Evolutionary conservation across 2,113 vertebrate species (phyloP).

Genomic region (Vanacampus margaritifer): DNA sequence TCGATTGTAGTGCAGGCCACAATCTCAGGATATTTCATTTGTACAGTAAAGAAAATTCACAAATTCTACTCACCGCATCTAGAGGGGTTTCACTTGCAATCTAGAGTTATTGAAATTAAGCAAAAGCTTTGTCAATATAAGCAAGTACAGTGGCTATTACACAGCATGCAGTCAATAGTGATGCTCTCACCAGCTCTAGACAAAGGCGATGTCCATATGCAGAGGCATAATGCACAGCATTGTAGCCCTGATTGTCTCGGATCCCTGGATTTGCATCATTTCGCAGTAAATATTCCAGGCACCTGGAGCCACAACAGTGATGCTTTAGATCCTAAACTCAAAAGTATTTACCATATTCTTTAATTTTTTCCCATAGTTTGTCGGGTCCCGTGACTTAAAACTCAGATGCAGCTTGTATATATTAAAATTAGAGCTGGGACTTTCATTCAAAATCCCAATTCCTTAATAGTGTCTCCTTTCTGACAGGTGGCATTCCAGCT

Average conservation of each 20-base stretch:
- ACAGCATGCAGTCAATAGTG: background rate
- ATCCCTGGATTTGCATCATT: slow-evolving; percentile 98
- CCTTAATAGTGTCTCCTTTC: too few species aligned
- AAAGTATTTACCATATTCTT: slow-evolving; percentile 10
- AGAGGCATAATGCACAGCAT: slow-evolving; percentile 93
- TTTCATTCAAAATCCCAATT: too few species aligned
- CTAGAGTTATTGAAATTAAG: slow-evolving; percentile 62
- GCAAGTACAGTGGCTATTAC: background rate
- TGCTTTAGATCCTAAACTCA: slow-evolving; percentile 8
- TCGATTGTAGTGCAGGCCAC: background rate
- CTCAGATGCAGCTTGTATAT: too few species aligned
- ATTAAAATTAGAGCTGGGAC: too few species aligned
- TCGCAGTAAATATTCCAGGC: slow-evolving; percentile 96
- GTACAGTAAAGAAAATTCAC: slow-evolving; percentile 1
- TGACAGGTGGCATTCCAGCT: too few species aligned
- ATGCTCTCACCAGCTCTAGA: slow-evolving; percentile 75
- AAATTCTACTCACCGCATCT: slow-evolving; percentile 88
- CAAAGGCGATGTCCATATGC: slow-evolving; percentile 77
- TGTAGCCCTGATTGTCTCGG: slow-evolving; percentile 96
- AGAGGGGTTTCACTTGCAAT: slow-evolving; percentile 96
- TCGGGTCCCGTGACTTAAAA: too few species aligned
- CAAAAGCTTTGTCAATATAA: background rate
- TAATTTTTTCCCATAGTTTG: background rate
- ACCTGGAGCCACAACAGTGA: slow-evolving; percentile 67
- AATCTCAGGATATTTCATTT: background rate